Conservation (phyloP, 2,797 vertebrate species). For the Mallotus villosus region DNA sequence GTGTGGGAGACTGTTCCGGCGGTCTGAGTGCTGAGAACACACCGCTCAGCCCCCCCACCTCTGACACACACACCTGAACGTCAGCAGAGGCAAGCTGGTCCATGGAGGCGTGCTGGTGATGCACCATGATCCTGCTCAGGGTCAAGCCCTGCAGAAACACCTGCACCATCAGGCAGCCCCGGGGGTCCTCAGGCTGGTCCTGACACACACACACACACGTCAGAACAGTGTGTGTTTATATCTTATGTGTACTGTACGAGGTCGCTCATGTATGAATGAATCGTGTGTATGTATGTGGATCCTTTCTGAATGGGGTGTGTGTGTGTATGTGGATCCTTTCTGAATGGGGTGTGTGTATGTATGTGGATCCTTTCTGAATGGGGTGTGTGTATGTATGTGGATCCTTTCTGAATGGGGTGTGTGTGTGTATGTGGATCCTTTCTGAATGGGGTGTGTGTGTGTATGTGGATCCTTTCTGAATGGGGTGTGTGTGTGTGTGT, state of each 20-base stretch:
- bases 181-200: conserved; percentile 76
- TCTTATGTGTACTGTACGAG: background rate
- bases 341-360: too few relatives aligned
- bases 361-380: background rate
- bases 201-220: conserved; percentile 45
- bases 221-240: background rate
- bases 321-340: too few relatives aligned
- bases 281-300: background rate
- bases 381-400: conserved; percentile 1
- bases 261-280: background rate
- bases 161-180: conserved; percentile 70
- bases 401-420: too few relatives aligned
- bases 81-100: conserved; percentile 25
- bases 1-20: too few relatives aligned
- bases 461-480: background rate
- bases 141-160: conserved; percentile 81
- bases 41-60: too few relatives aligned
- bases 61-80: conserved; percentile 38
- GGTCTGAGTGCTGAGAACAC: too few relatives aligned
- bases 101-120: conserved; percentile 70
- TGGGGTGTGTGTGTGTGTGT: background rate
- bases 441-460: background rate
- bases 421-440: background rate
- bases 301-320: background rate
- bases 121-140: conserved; percentile 81